Percentiles rank a stretch among this genome's conserved stretches.
phyloP scores from a whole-genome alignment of 2,797 vertebrate genomes.

The Lacerta agilis region DNA sequence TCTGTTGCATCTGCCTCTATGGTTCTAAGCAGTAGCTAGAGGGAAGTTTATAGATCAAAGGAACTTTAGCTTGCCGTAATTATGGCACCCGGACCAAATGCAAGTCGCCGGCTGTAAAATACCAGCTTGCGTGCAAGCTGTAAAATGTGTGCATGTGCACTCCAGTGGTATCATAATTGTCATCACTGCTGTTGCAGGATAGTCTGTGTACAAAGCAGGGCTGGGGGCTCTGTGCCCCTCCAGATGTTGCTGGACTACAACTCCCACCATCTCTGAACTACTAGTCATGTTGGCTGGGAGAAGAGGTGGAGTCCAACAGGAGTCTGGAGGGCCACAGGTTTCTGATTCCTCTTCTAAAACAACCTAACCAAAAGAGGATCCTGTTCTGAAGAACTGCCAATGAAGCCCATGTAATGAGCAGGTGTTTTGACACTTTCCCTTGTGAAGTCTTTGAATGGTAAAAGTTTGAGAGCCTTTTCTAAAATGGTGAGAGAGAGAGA shows the following conservation, averaged over 20 bases:
- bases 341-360: background rate
- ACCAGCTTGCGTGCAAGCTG: background rate
- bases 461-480: accelerated
- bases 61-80: background rate
- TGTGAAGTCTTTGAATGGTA: background rate
- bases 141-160: too few relatives aligned
- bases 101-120: background rate
- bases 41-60: background rate
- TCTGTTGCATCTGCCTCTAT: background rate
- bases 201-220: background rate
- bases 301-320: too few relatives aligned
- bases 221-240: too few relatives aligned
- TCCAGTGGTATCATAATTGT: background rate
- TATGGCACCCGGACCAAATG: too few relatives aligned
- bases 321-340: background rate
- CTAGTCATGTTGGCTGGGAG: too few relatives aligned
- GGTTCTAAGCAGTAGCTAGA: background rate
- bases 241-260: too few relatives aligned
- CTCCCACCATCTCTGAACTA: too few relatives aligned
- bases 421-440: accelerated
- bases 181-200: too few relatives aligned
- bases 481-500: too few relatives aligned
- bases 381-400: background rate
- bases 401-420: background rate
- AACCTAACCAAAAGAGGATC: background rate